Evolutionary conservation across 2,888 invertebrate species (phyloP), one percentile per base, ranked within the genome.

Genomic region (Ophion ventricosus): DNA sequence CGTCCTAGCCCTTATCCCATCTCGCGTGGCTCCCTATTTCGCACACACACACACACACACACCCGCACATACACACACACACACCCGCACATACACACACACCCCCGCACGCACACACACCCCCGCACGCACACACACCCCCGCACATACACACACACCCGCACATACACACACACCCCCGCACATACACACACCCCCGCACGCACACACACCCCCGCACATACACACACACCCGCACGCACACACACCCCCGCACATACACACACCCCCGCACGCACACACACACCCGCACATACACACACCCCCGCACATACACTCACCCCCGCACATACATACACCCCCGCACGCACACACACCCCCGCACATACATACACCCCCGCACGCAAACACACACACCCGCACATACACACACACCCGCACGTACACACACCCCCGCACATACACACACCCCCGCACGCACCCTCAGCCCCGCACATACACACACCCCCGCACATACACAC

Each of bases 1-100:
- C 64, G 35, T 72, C 35, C 78, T 70, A 20, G 23, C 26, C 26
- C 25, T 49, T 73, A 35, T 49, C 35, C 73, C 23, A 26, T 10
- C 56, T 61, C 20, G 59, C 59, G 29, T 14, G 54, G 54, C 54
- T 54, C n/a, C 14, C n/a, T 10, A 54, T 54, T 54, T 17, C 17
- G 54, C 54, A 8, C 35, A 35, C 35, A 8, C 29, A 4, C 2
- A 4, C 49, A 73, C 43, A 49, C 61, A 14, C 43, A 26, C 66
- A 25, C 29, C n/a, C 25, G 43, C 35, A 54, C 7, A 63, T 26
- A 25, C 7, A 61, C 17, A 69, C 49, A 73, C 43, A 49, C 61
- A 14, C 43, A 26, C 66, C n/a, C 29, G 20, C 25, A 57, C 49
- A 54, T 3, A 63, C 25, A 25, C 7, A 61, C 17, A 69, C 49